Evolutionary conservation across 2,113 vertebrate genomes (phyloP).

Genomic region (Phycodurus eques): DNA sequence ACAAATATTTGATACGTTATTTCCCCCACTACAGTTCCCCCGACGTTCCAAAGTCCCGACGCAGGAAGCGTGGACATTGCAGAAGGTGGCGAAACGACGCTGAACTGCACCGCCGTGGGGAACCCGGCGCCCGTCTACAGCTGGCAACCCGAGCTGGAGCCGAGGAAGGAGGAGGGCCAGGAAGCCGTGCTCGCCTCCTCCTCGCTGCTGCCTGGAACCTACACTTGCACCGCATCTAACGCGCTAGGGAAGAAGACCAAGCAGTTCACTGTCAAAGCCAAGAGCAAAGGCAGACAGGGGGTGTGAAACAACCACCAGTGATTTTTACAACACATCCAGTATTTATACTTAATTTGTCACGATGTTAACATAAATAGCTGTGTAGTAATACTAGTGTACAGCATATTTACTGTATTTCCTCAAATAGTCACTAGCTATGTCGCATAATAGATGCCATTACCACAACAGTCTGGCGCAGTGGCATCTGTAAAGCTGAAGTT

Average conservation of each 20-base stretch:
- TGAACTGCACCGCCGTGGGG: constrained; percentile 69
- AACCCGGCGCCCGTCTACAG: constrained; percentile 65
- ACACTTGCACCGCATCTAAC: constrained; percentile 70
- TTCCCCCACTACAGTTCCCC: constrained; percentile 54
- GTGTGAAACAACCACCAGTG: background rate
- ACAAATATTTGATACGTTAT: background rate
- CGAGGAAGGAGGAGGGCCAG: constrained; percentile 25
- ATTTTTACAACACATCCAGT: background rate
- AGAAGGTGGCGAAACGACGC: constrained; percentile 46
- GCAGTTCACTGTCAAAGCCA: constrained; percentile 63
- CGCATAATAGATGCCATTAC: background rate
- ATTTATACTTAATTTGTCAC: constrained; percentile 31
- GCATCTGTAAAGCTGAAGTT: background rate
- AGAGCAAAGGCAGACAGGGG: constrained; percentile 51
- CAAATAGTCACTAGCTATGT: background rate
- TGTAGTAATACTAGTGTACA: background rate
- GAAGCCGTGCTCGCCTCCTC: constrained; percentile 55
- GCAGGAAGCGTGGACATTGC: constrained; percentile 60
- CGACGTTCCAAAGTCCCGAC: constrained; percentile 59
- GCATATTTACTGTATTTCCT: background rate
- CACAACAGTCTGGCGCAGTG: background rate
- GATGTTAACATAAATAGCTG: constrained; percentile 18
- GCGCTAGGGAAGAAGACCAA: constrained; percentile 66
- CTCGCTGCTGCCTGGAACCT: constrained; percentile 62
- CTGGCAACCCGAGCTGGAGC: constrained; percentile 54